These are phyloP conservation scores for Girardinus metallicus DNA, from an alignment of 2,797 vertebrate genomes.

Conservation along the genomic window DNA sequence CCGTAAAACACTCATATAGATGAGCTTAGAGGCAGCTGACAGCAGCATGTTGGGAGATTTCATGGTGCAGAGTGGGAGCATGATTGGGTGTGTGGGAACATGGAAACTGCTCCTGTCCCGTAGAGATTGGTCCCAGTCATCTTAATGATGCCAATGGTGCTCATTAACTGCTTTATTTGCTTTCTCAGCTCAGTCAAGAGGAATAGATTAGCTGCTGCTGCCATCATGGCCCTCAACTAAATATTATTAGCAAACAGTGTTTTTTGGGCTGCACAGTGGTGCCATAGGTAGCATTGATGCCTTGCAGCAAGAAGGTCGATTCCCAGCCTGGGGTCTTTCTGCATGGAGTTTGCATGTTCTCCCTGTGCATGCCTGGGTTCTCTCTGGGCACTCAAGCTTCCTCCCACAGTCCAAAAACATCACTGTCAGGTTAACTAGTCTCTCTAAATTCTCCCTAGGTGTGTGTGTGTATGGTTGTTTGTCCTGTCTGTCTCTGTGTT, in stretches of 20 bases:
- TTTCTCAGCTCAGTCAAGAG: slow-evolving; percentile 52
- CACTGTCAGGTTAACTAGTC: too few species aligned
- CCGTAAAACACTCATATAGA: not conserved
- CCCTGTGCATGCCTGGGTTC: too few species aligned
- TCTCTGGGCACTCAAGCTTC: too few species aligned
- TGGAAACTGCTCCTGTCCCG: slow-evolving; percentile 18
- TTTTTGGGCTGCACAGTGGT: not conserved
- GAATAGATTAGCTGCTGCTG: slow-evolving; percentile 59
- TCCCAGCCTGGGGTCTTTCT: too few species aligned
- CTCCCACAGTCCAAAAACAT: too few species aligned
- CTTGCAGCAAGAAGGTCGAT: too few species aligned
- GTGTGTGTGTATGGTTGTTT: too few species aligned
- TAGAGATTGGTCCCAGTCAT: slow-evolving; percentile 51
- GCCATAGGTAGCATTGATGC: too few species aligned
- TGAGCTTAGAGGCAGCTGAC: not conserved
- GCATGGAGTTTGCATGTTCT: too few species aligned
- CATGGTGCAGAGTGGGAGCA: not conserved
- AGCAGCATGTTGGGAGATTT: not conserved
- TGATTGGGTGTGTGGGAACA: not conserved
- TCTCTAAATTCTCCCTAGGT: too few species aligned
- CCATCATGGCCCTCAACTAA: slow-evolving; percentile 39
- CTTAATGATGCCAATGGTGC: slow-evolving; percentile 49
- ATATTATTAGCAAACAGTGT: slow-evolving; percentile 35
- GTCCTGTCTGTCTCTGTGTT: too few species aligned
- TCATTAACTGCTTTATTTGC: slow-evolving; percentile 62